Evolutionary conservation across 92 coral and sea anemone species (phyloP), one percentile per base, ranked within the genome.

Genomic region (Meandrina meandrites): DNA sequence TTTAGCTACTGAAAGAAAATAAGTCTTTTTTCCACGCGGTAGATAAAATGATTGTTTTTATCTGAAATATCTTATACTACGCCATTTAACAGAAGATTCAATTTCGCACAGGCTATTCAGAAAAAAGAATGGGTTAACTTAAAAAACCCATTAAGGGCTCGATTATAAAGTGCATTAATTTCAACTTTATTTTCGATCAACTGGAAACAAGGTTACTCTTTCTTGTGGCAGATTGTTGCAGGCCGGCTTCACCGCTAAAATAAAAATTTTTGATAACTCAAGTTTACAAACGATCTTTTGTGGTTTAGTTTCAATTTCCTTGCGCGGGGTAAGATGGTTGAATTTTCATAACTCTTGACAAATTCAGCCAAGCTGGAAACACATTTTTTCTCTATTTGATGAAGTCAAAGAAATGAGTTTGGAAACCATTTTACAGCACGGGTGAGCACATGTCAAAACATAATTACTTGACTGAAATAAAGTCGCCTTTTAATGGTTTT

Each of bases 321-420:
- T 27, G 34, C 8, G 70, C 32, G 8, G 17, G 34, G 34, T 9
- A 36, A 34, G 7, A 40, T 18, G 14, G 27, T 72, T 40, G 42
- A 54, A 31, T 50, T 42, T 54, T 32, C 56, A 50, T 19, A n/a
- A 78, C 18, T 48, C 13, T 78, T 51, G n/a, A 11, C 35, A 37
- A 80, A 13, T 12, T 18, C 21, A 7, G 21, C 0, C 84, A 80
- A 80, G 84, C 75, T 80, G 84, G 14, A 21, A 66, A 36, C 84
- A 80, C 74, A 35, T 80, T 80, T 66, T 79, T 64, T 22, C 36
- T 36, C 27, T 37, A 24, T 50, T 77, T 28, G 54, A 42, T 50
- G 54, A 42, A 21, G 34, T 77, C 58, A 5, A n/a, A 1, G 21
- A 47, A 77, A 48, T 76, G 36, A 77, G 81, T 77, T 77, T 28